Evolutionary conservation across 2,113 vertebrate species (phyloP), one percentile per base, ranked within the genome.

Genomic region (Hydrolagus affinis): DNA sequence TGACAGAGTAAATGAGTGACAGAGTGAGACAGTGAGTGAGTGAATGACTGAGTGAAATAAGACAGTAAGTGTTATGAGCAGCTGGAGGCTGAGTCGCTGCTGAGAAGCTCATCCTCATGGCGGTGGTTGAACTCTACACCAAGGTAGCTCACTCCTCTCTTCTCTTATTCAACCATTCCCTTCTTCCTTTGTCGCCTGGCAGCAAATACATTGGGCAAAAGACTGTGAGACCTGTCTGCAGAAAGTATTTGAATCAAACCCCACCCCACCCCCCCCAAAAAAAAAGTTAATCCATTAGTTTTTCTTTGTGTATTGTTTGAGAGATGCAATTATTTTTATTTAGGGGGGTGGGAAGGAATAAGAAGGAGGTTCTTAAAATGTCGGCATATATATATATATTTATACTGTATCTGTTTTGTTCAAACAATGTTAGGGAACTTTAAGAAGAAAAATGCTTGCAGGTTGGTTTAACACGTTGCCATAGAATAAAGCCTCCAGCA

Each of bases 41-140:
- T 44, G 44, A 44, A 44, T 1, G 44, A 44, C 2, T 44, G 44
- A 44, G 44, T 44, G 44, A 44, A 1, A n/a, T n/a, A n/a, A 44
- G 44, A 6, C 44, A 44, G 1, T 44, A 44, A 44, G 44, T 3
- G 44, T 44, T 44, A 62, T 78, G 76, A 60, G 2, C 10, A 57
- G 56, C 32, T n/a, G 74, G 12, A 21, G 73, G 19, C 19, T 14
- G 11, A 23, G 1, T 23, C 4, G 17, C 23, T 60, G 44, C 66
- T 87, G 62, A 30, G 25, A 25, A 69, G 15, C 30, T 56, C 25
- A 87, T 62, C 80, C 88, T 86, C 86, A 97, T 98, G 97, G 94
- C 96, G 90, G 87, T 96, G 89, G 90, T 90, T 75, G 95, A 96
- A 87, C 94, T 98, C 8, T 98, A 98, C 91, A 94, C 96, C 0